Conservation (phyloP, 1,140 invertebrate genomes). For the Bombus pascuorum region DNA sequence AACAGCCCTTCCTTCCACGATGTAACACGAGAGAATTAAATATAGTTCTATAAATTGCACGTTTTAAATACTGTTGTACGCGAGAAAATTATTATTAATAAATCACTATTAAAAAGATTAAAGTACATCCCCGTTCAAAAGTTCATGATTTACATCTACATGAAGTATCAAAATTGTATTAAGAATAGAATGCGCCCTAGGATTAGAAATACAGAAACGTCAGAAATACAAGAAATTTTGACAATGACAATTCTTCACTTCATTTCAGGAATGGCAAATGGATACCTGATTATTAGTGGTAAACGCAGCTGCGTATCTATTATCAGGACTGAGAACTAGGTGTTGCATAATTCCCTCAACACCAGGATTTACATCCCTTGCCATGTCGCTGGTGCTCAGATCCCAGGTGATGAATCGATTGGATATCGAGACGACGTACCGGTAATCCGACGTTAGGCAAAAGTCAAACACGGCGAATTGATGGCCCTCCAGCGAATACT, state of each 20-base stretch:
- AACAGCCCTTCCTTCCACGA: no score
- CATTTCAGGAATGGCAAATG: background rate
- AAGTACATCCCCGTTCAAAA: background rate
- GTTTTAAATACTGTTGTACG: background rate
- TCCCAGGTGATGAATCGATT: constrained; percentile 99
- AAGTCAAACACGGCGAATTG: constrained; percentile 99
- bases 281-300: constrained; percentile 96
- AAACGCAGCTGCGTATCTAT: constrained; percentile 97
- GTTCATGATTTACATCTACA: no score
- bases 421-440: constrained; percentile 97
- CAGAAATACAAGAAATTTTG: background rate
- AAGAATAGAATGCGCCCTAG: no score
- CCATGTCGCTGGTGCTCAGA: constrained; percentile 95
- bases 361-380: constrained; percentile 94
- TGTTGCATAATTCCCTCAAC: constrained; percentile 98
- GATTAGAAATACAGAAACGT: no score
- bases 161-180: no score
- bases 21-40: no score
- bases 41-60: no score
- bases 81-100: background rate
- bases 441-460: constrained; percentile 94
- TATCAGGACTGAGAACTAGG: constrained; percentile 96
- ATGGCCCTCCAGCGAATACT: constrained; percentile 98
- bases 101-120: background rate
- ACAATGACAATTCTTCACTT: background rate